Percentiles rank a stretch among this genome's conserved stretches.
Conservation (phyloP, 1,140 invertebrate genomes). For the Idris sp. region DNA sequence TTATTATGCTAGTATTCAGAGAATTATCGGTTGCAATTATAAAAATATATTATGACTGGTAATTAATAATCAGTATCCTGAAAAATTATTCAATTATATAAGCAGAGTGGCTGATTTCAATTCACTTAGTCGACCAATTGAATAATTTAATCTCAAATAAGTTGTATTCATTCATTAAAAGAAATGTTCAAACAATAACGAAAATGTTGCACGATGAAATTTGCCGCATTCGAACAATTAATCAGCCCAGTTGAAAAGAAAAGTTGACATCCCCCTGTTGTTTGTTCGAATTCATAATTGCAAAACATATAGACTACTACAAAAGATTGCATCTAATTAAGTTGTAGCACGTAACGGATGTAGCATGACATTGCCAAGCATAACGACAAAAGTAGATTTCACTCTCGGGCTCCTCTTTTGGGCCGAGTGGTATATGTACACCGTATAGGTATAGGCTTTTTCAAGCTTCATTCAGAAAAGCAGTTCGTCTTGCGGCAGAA, state of each 20-base stretch:
- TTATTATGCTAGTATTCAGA: too few relatives aligned
- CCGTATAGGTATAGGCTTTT: slow-evolving; percentile 53
- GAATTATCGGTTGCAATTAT: too few relatives aligned
- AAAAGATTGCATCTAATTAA: slow-evolving; percentile 56
- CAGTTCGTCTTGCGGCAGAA: slow-evolving; percentile 57
- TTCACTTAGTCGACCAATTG: too few relatives aligned
- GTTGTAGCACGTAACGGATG: slow-evolving; percentile 37
- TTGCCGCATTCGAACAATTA: slow-evolving; percentile 28
- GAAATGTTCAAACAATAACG: slow-evolving; percentile 6
- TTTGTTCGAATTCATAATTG: slow-evolving; percentile 40
- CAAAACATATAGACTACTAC: slow-evolving; percentile 41
- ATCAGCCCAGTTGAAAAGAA: slow-evolving; percentile 22
- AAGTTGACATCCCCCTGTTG: slow-evolving; percentile 19
- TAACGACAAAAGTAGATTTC: slow-evolving; percentile 55
- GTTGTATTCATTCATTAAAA: too few relatives aligned
- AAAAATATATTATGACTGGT: too few relatives aligned
- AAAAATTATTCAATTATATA: too few relatives aligned
- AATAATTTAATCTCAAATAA: too few relatives aligned
- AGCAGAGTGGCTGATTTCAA: too few relatives aligned
- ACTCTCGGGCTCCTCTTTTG: slow-evolving; percentile 29
- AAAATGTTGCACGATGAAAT: background rate
- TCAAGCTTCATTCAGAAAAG: slow-evolving; percentile 47
- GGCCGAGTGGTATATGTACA: slow-evolving; percentile 2
- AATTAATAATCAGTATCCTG: too few relatives aligned
- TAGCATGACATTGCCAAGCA: slow-evolving; percentile 37